A percentile compares a stretch with the other conserved stretches of the same genome.
Conservation (phyloP, 2,113 vertebrate species). For the Silurus meridionalis region DNA sequence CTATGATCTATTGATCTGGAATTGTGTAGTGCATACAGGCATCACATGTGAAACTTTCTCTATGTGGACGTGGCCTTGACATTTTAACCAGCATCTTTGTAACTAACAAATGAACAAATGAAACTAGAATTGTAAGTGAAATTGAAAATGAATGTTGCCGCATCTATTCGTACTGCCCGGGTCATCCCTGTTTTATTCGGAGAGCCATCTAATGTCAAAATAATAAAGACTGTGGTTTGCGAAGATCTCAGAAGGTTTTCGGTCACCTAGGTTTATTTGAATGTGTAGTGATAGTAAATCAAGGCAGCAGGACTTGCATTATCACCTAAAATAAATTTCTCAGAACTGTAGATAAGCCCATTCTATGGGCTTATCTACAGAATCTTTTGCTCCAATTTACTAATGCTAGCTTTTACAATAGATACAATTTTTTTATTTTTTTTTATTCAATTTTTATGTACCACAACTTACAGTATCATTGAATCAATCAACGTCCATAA, state of each 20-base stretch:
- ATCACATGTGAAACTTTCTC: not conserved
- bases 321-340: not conserved
- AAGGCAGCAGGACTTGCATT: not conserved
- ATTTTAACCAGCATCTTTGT: not conserved
- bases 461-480: no score
- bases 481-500: not conserved
- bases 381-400: not conserved
- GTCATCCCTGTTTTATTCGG: not conserved
- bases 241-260: not conserved
- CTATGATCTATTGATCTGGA: not conserved
- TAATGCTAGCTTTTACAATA: not conserved
- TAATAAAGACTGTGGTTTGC: not conserved
- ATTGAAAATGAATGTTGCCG: not conserved
- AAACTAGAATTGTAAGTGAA: not conserved
- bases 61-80: not conserved
- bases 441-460: not conserved
- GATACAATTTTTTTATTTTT: not conserved
- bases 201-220: not conserved
- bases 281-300: not conserved
- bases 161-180: not conserved
- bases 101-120: not conserved
- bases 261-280: not conserved
- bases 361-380: not conserved
- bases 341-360: not conserved
- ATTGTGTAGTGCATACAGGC: not conserved